Evolutionary conservation across 2,113 vertebrate species (phyloP).

Genomic region (Arenaria interpres): DNA sequence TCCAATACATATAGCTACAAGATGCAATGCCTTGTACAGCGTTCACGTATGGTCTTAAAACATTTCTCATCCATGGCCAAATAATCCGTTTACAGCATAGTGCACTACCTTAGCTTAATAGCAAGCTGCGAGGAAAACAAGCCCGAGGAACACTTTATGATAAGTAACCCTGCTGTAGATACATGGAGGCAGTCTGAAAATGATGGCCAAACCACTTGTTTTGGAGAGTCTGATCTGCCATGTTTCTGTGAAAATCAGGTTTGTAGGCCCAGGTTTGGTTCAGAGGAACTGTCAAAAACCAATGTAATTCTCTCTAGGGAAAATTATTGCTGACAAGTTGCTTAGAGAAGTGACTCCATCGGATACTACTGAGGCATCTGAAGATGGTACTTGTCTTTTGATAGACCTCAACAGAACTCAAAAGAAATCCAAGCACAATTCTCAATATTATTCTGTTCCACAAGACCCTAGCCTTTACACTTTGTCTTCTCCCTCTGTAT

Average conservation of each 20-base stretch:
- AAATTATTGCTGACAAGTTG: neutral
- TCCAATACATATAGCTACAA: neutral
- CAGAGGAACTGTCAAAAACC: neutral
- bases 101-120: neutral
- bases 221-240: neutral
- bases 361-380: neutral
- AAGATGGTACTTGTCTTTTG: neutral
- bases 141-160: neutral
- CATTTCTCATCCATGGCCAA: neutral
- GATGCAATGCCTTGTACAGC: neutral
- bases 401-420: neutral
- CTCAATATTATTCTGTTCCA: neutral
- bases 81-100: neutral
- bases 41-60: neutral
- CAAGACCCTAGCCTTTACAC: neutral
- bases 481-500: neutral
- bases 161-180: neutral
- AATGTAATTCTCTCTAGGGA: neutral
- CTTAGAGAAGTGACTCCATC: neutral
- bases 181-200: neutral
- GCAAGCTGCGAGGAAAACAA: neutral
- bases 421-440: neutral
- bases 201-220: neutral
- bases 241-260: neutral
- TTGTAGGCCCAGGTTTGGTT: neutral